Evolutionary conservation across 2,797 vertebrate genomes (phyloP).

Genomic region (Decapterus maruadsi): DNA sequence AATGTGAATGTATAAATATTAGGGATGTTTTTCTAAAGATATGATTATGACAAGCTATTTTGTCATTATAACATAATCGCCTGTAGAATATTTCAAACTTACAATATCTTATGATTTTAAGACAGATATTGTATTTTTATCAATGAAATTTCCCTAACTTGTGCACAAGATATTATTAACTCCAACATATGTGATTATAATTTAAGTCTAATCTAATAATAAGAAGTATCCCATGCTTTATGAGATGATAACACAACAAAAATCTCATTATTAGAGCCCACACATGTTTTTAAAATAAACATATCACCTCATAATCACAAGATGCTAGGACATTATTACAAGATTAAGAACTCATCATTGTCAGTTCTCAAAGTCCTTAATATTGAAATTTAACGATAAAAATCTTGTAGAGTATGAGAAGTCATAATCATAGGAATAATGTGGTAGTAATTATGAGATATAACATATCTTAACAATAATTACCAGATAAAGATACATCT

Average conservation of each 20-base stretch:
- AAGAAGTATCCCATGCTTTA: not conserved
- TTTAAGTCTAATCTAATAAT: not conserved
- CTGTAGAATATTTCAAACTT: too few species aligned
- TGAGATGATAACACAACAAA: not conserved
- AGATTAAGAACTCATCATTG: not conserved
- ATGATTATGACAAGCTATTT: too few species aligned
- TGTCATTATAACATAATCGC: too few species aligned
- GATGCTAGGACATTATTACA: not conserved
- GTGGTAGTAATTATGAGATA: too few species aligned
- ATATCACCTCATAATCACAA: not conserved
- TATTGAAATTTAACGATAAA: not conserved
- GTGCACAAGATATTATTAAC: not conserved
- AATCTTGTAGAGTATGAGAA: not conserved
- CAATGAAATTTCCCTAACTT: too few species aligned
- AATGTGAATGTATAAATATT: too few species aligned
- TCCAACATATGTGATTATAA: not conserved
- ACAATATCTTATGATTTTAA: too few species aligned
- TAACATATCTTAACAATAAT: not conserved
- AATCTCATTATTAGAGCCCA: not conserved
- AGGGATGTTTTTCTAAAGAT: too few species aligned
- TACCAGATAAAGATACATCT: not conserved
- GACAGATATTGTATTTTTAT: too few species aligned
- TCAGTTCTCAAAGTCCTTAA: not conserved
- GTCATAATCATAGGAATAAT: too few species aligned
- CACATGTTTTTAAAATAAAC: not conserved